Evolutionary conservation across 2,888 invertebrate genomes (phyloP).

Genomic region (Cosmia pyralina): DNA sequence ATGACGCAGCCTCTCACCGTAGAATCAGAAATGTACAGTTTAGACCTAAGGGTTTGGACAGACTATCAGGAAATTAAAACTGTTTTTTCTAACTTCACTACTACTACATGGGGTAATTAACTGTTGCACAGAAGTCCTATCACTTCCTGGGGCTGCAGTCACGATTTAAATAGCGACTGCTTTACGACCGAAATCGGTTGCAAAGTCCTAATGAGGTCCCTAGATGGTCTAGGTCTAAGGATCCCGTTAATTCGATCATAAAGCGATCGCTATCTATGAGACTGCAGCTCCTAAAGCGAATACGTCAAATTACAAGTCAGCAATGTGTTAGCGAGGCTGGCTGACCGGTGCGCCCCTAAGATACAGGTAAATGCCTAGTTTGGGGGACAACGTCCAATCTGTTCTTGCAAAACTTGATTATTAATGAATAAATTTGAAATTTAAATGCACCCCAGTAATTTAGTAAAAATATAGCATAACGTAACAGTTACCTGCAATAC

Average conservation of each 20-base stretch:
- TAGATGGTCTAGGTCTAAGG: no score
- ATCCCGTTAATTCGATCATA: no score
- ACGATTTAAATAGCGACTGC: no score
- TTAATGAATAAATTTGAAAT: no score
- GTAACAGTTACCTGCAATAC: background rate
- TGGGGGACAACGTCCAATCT: no score
- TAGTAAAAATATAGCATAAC: background rate
- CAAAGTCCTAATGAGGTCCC: no score
- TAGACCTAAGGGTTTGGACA: slow-evolving; percentile 23
- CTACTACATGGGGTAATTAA: background rate
- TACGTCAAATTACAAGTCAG: background rate
- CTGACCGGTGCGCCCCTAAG: no score
- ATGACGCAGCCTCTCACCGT: slow-evolving; percentile 30
- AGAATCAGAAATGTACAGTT: slow-evolving; percentile 31
- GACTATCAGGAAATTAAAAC: background rate
- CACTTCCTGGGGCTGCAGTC: no score
- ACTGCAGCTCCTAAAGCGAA: background rate
- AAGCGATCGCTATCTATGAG: no score
- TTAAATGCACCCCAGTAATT: background rate
- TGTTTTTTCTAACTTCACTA: background rate
- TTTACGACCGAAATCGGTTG: no score
- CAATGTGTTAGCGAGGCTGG: background rate
- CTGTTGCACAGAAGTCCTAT: background rate
- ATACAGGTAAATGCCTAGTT: no score
- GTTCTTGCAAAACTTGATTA: no score